Evolutionary conservation across 2,888 invertebrate species (phyloP), one percentile per base, ranked within the genome.

Genomic region (Euplexia lucipara): DNA sequence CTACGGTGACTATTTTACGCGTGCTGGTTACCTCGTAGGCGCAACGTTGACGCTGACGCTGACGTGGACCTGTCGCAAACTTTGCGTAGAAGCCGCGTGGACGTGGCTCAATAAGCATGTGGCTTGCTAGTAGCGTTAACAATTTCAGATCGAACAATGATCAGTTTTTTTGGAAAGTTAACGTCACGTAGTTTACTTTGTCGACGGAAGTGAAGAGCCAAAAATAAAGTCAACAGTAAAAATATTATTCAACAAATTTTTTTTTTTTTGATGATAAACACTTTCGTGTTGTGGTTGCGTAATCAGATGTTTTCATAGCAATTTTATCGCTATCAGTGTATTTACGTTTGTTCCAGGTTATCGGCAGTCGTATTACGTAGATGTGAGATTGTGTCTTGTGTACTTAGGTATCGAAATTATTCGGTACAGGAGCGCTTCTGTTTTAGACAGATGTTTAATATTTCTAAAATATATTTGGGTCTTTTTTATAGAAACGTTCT

Each of bases 271-370:
- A 51, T 57, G 62, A 75, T 75, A 76, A n/a, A 75, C 70, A 34
- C 49, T 73, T 65, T 67, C 63, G 58, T 70, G 47, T 56, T 45
- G 41, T 26, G 45, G 48, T 80, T 76, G 45, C 51, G 65, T 78
- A 82, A 84, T 78, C 72, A 73, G 60, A 67, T 83, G 82, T 85
- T 85, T 85, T 79, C 68, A 70, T 66, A 74, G 68, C 69, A 70
- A 73, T 78, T 79, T 70, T 67, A 69, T 70, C 72, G 61, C 69
- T 86, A 86, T 86, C 83, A 70, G 69, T 70, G 52, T 78, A 71
- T 85, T 79, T 70, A 65, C 83, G 82, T 87, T 84, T 81, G 82
- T 82, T 81, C 60, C 87, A 87, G 88, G 87, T 90, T 90, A 90
- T 90, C 88, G 53, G 44, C 47, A 57, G 53, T 64, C 54, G 71